Conservation (phyloP, 2,113 vertebrate species). For the Clupea harengus region DNA sequence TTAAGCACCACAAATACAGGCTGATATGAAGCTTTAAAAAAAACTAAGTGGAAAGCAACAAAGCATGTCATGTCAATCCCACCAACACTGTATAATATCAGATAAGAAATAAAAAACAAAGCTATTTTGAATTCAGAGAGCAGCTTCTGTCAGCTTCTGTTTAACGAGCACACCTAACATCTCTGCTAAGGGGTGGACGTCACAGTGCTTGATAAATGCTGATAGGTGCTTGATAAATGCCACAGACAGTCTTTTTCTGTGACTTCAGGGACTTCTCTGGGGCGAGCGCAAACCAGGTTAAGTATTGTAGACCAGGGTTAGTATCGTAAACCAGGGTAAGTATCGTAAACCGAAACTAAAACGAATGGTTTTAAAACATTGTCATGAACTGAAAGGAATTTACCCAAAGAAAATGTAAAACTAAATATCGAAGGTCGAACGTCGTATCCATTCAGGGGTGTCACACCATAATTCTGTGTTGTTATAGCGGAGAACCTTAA, state of each 20-base stretch:
- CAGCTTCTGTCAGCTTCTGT: neutral
- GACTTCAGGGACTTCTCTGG: neutral
- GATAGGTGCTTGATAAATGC: slow-evolving; percentile 10
- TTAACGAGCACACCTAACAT: neutral
- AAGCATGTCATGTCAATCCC: neutral
- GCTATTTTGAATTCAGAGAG: neutral
- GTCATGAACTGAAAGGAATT: too few relatives aligned
- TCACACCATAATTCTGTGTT: too few relatives aligned
- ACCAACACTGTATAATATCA: neutral
- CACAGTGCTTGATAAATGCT: neutral
- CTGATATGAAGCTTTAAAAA: neutral
- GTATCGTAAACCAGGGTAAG: too few relatives aligned
- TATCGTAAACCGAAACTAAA: too few relatives aligned
- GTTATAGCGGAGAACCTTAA: too few relatives aligned
- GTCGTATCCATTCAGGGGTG: too few relatives aligned
- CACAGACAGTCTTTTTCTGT: neutral
- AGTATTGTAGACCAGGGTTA: too few relatives aligned
- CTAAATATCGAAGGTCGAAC: too few relatives aligned
- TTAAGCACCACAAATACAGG: neutral
- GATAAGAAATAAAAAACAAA: neutral
- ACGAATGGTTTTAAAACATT: too few relatives aligned
- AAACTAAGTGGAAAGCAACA: neutral
- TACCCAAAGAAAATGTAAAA: too few relatives aligned
- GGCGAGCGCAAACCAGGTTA: neutral
- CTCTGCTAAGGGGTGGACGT: neutral